phyloP scores from a whole-genome alignment of 2,888 invertebrate species.

The Lordiphosa fenestrarum region DNA sequence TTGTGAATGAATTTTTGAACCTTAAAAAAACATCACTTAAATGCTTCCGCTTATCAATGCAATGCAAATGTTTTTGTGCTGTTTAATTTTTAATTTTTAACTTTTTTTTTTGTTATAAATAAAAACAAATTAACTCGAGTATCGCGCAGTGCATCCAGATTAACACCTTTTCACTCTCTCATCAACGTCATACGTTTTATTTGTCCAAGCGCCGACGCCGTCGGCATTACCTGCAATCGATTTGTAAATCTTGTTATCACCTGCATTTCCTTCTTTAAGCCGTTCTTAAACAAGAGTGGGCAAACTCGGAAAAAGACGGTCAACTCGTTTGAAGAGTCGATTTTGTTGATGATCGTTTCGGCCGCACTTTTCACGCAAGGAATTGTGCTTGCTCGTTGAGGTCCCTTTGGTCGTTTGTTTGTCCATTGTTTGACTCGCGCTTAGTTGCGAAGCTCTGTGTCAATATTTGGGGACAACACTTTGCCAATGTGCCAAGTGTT shows the following conservation, averaged over 20 bases:
- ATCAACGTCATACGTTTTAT: slow-evolving; percentile 31
- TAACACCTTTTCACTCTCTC: slow-evolving; percentile 61
- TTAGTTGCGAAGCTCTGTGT: slow-evolving; percentile 75
- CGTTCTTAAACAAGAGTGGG: slow-evolving; percentile 55
- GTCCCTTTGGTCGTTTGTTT: slow-evolving; percentile 45
- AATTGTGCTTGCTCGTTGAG: slow-evolving; percentile 31
- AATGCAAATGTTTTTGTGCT: slow-evolving; percentile 40
- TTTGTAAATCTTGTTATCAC: slow-evolving; percentile 77
- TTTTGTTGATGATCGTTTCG: slow-evolving; percentile 15
- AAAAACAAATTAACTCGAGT: slow-evolving; percentile 69
- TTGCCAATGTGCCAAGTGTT: slow-evolving; percentile 74
- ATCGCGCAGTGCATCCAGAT: slow-evolving; percentile 51
- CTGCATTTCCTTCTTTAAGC: slow-evolving; percentile 47
- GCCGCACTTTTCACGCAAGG: slow-evolving; percentile 62
- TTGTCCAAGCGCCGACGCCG: slow-evolving; percentile 55
- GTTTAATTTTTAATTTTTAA: slow-evolving; percentile 20
- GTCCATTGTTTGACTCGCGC: slow-evolving; percentile 73
- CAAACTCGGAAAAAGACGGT: slow-evolving; percentile 28
- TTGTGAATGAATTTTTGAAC: slow-evolving; percentile 33
- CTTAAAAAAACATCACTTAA: slow-evolving; percentile 23
- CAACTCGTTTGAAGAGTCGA: slow-evolving; percentile 39
- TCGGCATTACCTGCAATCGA: slow-evolving; percentile 63
- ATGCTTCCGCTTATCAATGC: slow-evolving; percentile 61
- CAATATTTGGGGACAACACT: slow-evolving; percentile 73
- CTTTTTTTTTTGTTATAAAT: slow-evolving; percentile 45